phyloP scores from a whole-genome alignment of 2,888 invertebrate genomes.

The Dryocosmus kuriphilus region DNA sequence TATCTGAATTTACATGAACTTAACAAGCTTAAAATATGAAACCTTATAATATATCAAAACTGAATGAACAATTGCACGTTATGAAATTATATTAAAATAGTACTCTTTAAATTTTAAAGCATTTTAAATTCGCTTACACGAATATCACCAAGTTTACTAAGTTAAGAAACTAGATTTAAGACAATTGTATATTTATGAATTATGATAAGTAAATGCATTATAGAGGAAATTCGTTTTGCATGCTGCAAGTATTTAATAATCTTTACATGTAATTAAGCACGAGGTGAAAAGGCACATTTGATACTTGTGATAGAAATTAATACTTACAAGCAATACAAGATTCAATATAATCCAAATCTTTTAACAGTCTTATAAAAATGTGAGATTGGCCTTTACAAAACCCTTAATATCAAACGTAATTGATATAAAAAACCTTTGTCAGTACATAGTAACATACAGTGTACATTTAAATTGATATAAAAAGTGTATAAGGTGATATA shows the following conservation, averaged over 20 bases:
- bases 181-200: background rate
- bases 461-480: background rate
- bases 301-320: background rate
- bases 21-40: background rate
- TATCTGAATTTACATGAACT: background rate
- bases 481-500: background rate
- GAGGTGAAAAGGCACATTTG: background rate
- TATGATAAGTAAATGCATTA: background rate
- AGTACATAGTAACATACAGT: background rate
- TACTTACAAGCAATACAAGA: background rate
- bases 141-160: background rate
- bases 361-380: slow-evolving; percentile 3
- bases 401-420: background rate
- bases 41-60: background rate
- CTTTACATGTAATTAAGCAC: background rate
- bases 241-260: background rate
- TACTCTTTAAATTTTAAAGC: background rate
- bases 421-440: background rate
- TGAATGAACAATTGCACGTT: background rate
- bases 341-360: background rate
- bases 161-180: background rate
- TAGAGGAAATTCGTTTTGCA: background rate
- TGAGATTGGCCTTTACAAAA: background rate
- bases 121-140: slow-evolving; percentile 5
- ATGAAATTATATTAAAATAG: background rate